Evolutionary conservation across 2,113 vertebrate species (phyloP).

Genomic region (Sceloporus tristichus): DNA sequence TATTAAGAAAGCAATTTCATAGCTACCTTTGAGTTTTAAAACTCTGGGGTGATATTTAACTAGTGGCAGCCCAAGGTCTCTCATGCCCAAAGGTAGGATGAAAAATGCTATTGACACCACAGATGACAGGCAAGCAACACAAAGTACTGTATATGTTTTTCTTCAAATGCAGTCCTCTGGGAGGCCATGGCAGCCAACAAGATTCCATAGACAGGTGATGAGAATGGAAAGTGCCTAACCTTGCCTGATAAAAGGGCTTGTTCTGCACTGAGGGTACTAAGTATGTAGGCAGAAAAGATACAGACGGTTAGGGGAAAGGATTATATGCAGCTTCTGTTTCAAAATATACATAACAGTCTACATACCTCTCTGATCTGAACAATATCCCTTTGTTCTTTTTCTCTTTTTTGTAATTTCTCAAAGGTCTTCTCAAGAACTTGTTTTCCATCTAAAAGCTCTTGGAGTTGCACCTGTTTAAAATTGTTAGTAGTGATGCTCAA

Average conservation of each 20-base stretch:
- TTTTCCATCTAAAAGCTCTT: conserved; percentile 75
- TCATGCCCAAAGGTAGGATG: too few species aligned
- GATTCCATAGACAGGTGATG: too few species aligned
- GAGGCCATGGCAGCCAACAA: too few species aligned
- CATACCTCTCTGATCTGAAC: conserved; percentile 78
- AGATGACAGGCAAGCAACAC: too few species aligned
- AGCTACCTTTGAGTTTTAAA: conserved; percentile 4
- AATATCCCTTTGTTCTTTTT: conserved; percentile 72
- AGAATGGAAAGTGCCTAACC: too few species aligned
- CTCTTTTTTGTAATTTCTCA: conserved; percentile 77
- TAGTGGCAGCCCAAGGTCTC: too few species aligned
- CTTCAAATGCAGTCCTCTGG: too few species aligned
- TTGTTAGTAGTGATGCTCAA: conserved; percentile 37
- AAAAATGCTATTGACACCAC: too few species aligned
- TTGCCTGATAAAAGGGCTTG: too few species aligned
- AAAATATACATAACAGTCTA: not conserved
- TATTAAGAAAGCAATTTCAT: not conserved
- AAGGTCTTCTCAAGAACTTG: conserved; percentile 71
- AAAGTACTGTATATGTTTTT: too few species aligned
- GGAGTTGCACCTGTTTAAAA: conserved; percentile 76
- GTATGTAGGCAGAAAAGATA: not conserved
- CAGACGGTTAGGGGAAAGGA: not conserved
- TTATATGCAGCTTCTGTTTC: not conserved
- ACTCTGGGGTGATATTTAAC: not conserved
- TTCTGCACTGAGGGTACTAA: too few species aligned